phyloP scores from a whole-genome alignment of 1,140 invertebrate species.

The Aphis craccivora region DNA sequence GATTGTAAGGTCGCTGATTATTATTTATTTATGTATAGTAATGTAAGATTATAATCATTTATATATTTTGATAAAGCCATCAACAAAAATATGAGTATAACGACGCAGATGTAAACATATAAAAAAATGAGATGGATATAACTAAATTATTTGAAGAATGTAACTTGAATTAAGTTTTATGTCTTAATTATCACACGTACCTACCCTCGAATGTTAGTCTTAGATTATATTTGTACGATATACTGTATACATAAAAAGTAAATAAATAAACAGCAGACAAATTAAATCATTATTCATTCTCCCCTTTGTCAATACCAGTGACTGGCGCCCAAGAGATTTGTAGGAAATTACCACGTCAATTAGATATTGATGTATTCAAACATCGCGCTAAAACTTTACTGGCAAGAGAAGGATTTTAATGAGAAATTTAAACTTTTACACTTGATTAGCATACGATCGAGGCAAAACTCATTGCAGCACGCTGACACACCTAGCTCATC shows the following conservation, averaged over 20 bases:
- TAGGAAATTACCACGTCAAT: constrained; percentile 47
- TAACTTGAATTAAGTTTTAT: neutral
- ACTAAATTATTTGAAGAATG: neutral
- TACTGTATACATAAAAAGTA: constrained; percentile 8
- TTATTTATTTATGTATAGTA: neutral
- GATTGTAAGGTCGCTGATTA: neutral
- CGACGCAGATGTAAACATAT: no score
- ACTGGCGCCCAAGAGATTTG: constrained; percentile 33
- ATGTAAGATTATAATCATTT: neutral
- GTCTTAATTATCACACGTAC: neutral
- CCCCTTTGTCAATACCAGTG: constrained; percentile 23
- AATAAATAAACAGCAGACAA: constrained; percentile 37
- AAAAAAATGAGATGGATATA: neutral
- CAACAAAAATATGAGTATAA: neutral
- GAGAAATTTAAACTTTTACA: constrained; percentile 55
- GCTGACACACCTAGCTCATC: neutral
- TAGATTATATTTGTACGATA: neutral
- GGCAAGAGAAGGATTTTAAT: constrained; percentile 11
- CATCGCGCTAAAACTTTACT: constrained; percentile 32
- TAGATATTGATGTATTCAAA: constrained; percentile 54
- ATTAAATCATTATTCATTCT: constrained; percentile 40
- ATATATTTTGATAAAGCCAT: neutral
- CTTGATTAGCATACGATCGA: constrained; percentile 46
- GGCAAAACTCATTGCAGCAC: neutral
- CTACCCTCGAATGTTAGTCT: neutral